Evolutionary conservation across 2,113 vertebrate genomes (phyloP).

Genomic region (Marmota flaviventris): DNA sequence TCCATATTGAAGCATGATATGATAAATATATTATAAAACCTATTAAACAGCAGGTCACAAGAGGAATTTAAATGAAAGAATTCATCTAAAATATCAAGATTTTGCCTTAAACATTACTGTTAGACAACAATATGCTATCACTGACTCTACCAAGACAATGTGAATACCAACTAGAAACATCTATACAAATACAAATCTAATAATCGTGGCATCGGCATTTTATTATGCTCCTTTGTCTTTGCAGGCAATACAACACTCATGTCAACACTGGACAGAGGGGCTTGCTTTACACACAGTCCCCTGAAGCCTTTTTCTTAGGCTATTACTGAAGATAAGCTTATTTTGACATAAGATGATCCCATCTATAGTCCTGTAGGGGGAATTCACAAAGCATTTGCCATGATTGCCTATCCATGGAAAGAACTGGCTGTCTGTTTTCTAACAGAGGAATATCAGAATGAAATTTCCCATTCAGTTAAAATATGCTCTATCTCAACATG

Average conservation of each 20-base stretch:
- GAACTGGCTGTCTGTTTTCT: neutral
- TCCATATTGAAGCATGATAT: slow-evolving; percentile 84
- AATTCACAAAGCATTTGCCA: neutral
- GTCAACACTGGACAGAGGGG: neutral
- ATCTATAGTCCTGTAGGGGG: neutral
- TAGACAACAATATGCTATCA: neutral
- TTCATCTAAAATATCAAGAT: neutral
- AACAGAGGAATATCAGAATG: neutral
- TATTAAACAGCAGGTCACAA: slow-evolving; percentile 80
- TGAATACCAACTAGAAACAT: neutral
- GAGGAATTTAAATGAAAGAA: slow-evolving; percentile 80
- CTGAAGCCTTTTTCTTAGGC: neutral
- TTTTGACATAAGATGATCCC: slow-evolving; percentile 14
- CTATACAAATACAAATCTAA: neutral
- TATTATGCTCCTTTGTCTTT: neutral
- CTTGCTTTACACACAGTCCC: no score
- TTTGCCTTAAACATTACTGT: neutral
- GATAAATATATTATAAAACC: slow-evolving; percentile 85
- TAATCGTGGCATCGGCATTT: neutral
- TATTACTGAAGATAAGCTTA: neutral
- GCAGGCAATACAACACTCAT: neutral
- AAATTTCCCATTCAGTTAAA: slow-evolving; percentile 25
- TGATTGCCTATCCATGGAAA: neutral
- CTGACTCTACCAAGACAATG: neutral
- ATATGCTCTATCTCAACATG: neutral